Percentiles rank a stretch among this genome's conserved stretches.
These are phyloP conservation scores for Andrena hattorfiana DNA, from an alignment of 2,888 invertebrate genomes.

Conservation along the genomic window DNA sequence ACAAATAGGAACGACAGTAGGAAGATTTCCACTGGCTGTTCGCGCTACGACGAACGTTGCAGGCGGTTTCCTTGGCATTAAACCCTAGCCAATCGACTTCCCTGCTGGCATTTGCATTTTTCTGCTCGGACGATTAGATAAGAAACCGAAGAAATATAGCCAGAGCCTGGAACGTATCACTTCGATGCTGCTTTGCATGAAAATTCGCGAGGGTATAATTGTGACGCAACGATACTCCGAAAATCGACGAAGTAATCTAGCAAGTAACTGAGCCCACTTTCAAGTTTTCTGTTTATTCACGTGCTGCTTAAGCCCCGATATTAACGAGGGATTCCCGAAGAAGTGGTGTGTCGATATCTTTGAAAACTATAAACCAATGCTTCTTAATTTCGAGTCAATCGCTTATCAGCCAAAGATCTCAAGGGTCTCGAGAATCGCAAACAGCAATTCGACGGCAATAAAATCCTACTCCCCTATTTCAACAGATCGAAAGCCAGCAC, in stretches of 20 bases:
- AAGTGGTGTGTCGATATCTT: too few relatives aligned
- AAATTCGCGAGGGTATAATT: not conserved
- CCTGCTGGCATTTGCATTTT: constrained; percentile 64
- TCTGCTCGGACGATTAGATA: constrained; percentile 71
- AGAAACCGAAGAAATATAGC: constrained; percentile 16
- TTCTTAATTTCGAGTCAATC: not conserved
- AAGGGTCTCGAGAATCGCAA: not conserved
- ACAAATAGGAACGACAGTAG: constrained; percentile 25
- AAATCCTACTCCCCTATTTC: not conserved
- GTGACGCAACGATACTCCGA: not conserved
- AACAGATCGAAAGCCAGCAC: too few relatives aligned
- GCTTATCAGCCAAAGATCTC: not conserved
- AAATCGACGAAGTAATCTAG: not conserved
- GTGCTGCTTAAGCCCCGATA: too few relatives aligned
- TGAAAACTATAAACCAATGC: not conserved
- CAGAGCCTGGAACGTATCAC: not conserved
- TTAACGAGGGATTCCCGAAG: too few relatives aligned
- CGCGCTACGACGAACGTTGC: not conserved
- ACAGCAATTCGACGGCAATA: not conserved
- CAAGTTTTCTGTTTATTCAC: not conserved
- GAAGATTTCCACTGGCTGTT: constrained; percentile 65
- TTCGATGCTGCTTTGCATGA: not conserved
- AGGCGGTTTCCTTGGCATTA: constrained; percentile 72
- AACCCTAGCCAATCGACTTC: constrained; percentile 56
- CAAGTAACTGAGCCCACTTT: not conserved